Evolutionary conservation across 2,888 invertebrate genomes (phyloP).

Genomic region (Eustalomyia histrio): DNA sequence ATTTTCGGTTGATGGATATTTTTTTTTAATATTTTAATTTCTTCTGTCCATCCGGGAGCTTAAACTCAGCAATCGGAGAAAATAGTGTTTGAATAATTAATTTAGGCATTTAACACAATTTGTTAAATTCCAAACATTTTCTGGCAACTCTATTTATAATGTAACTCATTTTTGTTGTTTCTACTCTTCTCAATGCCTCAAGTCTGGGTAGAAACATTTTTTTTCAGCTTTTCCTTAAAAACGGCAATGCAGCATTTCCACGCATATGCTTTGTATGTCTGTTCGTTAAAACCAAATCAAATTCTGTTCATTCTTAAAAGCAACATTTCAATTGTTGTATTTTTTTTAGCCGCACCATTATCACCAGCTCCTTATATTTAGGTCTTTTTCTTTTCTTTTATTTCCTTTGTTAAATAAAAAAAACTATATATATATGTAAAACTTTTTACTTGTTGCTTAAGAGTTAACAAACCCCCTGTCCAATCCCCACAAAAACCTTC

Average conservation of each 20-base stretch:
- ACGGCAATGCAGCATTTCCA: constrained; percentile 65
- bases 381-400: constrained; percentile 58
- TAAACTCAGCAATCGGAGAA: no score
- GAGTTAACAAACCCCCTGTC: not conserved
- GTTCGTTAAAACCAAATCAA: constrained; percentile 33
- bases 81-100: no score
- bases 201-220: not conserved
- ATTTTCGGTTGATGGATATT: no score
- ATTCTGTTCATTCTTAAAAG: constrained; percentile 9
- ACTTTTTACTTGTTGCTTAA: constrained; percentile 58
- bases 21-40: no score
- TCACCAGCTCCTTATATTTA: constrained; percentile 62
- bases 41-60: no score
- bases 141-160: constrained; percentile 2
- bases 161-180: constrained; percentile 4
- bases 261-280: constrained; percentile 62
- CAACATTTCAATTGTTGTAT: constrained; percentile 42
- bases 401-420: constrained; percentile 26
- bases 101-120: no score
- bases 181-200: not conserved
- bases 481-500: not conserved
- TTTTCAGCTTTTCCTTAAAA: constrained; percentile 11
- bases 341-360: constrained; percentile 58
- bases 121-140: no score
- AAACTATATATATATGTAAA: constrained; percentile 18